These are phyloP conservation scores for Narcine bancroftii DNA, from an alignment of 2,113 vertebrate genomes.

Conservation along the genomic window DNA sequence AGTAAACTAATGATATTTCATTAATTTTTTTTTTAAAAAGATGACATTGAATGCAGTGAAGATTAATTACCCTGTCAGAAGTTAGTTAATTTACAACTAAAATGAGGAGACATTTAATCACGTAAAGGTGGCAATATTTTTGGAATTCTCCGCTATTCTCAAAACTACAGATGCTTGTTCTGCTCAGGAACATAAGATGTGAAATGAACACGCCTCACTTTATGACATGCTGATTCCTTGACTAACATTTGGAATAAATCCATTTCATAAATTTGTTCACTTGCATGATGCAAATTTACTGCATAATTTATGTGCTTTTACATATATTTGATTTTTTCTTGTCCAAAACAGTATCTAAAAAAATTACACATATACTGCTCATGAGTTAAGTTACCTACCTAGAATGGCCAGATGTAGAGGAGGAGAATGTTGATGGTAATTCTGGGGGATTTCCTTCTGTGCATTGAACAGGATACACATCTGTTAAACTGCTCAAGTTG, in stretches of 20 bases:
- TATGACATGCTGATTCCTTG: not conserved
- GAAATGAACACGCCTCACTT: not conserved
- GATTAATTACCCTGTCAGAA: too few relatives aligned
- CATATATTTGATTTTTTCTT: not conserved
- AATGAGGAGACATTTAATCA: too few relatives aligned
- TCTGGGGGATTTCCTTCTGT: constrained; percentile 54
- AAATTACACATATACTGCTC: not conserved
- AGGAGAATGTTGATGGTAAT: constrained; percentile 51
- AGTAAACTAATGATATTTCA: too few relatives aligned
- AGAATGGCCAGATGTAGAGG: constrained; percentile 54
- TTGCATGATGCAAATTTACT: not conserved
- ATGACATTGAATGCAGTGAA: too few relatives aligned
- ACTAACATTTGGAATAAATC: not conserved
- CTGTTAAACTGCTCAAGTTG: constrained; percentile 63
- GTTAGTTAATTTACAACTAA: too few relatives aligned
- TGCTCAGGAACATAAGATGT: not conserved
- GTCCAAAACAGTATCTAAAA: not conserved
- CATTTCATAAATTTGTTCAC: not conserved
- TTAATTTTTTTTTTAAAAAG: too few relatives aligned
- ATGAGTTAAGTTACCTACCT: constrained; percentile 49
- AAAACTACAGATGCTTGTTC: not conserved
- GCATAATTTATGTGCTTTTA: not conserved
- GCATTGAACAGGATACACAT: constrained; percentile 61
- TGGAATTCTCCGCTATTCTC: too few relatives aligned
- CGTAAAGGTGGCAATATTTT: too few relatives aligned